These are phyloP conservation scores for Rotaria magnacalcarata DNA, from an alignment of 2,888 invertebrate genomes.

Conservation along the genomic window DNA sequence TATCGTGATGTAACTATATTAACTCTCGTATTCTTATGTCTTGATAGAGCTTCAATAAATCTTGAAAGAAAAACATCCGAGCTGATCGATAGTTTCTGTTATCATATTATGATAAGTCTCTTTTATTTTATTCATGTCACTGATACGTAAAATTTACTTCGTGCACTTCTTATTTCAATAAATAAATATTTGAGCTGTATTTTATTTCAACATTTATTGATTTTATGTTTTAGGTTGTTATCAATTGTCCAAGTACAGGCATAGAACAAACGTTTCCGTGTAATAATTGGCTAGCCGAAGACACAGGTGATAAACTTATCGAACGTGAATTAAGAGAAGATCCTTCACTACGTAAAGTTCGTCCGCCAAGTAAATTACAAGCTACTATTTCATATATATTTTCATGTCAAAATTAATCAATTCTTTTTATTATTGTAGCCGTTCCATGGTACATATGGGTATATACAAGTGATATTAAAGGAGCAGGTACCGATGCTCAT, in stretches of 20 bases:
- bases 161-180: neutral
- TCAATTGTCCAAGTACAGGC: conserved; percentile 57
- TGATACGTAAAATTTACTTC: neutral
- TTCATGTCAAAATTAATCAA: neutral
- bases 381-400: neutral
- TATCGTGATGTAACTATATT: too few species aligned
- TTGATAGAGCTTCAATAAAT: too few species aligned
- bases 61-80: too few species aligned
- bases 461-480: conserved; percentile 53
- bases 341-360: conserved; percentile 51
- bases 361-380: conserved; percentile 52
- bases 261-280: conserved; percentile 58
- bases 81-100: too few species aligned
- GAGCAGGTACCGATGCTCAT: conserved; percentile 58
- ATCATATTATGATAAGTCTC: too few species aligned
- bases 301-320: conserved; percentile 55
- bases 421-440: neutral
- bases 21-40: too few species aligned
- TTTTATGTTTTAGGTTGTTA: conserved; percentile 50
- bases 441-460: conserved; percentile 55
- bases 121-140: neutral
- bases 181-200: neutral
- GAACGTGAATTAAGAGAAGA: conserved; percentile 56
- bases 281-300: conserved; percentile 56
- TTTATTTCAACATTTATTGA: neutral